These are phyloP conservation scores for Aspidiotus rigidus DNA, from an alignment of 2,888 invertebrate genomes.

Conservation along the genomic window DNA sequence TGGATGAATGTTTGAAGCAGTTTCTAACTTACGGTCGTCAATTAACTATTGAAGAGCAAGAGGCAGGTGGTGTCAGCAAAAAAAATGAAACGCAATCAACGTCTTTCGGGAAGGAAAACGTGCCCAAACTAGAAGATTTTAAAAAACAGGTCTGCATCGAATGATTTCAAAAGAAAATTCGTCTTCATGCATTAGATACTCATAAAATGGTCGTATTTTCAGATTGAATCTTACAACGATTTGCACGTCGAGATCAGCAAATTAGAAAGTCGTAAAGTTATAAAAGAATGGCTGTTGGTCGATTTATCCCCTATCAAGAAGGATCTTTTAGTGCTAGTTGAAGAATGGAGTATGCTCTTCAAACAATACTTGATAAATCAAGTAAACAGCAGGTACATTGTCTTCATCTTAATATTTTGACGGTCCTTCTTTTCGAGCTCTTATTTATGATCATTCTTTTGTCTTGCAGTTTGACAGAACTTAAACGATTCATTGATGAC, in stretches of 20 bases:
- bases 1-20: conserved; percentile 61
- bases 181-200: background rate
- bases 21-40: conserved; percentile 65
- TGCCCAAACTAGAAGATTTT: conserved; percentile 64
- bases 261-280: conserved; percentile 56
- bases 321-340: conserved; percentile 68
- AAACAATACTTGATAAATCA: conserved; percentile 75
- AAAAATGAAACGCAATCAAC: conserved; percentile 38
- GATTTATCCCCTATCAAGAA: conserved; percentile 72
- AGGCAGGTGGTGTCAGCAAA: conserved; percentile 42
- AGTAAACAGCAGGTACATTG: conserved; percentile 58
- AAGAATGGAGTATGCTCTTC: conserved; percentile 80
- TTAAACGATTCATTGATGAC: conserved; percentile 67
- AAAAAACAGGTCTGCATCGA: conserved; percentile 53
- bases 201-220: conserved; percentile 35
- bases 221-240: conserved; percentile 75
- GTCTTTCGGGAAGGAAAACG: conserved; percentile 42
- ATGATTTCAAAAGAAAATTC: background rate
- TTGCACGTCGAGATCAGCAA: conserved; percentile 63
- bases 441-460: no score
- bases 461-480: conserved; percentile 55
- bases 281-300: conserved; percentile 70
- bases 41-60: conserved; percentile 63
- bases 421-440: no score
- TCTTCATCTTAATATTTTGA: background rate